Base-by-base conservation (phyloP, 2,888 invertebrate species). In the Agriopis aurantiaria region DNA sequence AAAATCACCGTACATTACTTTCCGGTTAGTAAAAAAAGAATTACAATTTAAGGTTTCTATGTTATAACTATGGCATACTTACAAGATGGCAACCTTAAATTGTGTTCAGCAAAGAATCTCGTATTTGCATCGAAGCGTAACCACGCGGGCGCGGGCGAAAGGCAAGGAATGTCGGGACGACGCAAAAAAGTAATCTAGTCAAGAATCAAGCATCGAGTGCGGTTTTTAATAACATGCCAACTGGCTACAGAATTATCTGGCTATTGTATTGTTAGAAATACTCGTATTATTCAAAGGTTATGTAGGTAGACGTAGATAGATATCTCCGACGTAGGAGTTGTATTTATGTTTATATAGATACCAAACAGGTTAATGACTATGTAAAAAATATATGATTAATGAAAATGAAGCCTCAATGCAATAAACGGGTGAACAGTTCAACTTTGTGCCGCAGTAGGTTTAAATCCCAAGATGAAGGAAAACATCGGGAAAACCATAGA, bases 121-220 rank as follows among this genome's bases (percentile, higher is more conserved):
- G 88, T 90, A 88, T 90, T 90, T 87, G 89, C 88, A 89, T 87
- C 87, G 85, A 83, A 89, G 86, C 89, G 88, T 87, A 82, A 79
- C 77, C 76, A 77, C 81, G 80, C 33, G 57, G 41, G 65, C 23
- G 53, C 65, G 41, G 49, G 58, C 43, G 33, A 70, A 72, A 72
- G 70, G 86, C 86, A 77, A 80, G 80, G 83, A 83, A 84, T 82
- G 82, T 80, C 83, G 79, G 77, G 75, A 79, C 80, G 84, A 85
- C 82, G 85, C 85, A 86, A 87, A 88, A 89, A 87, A 89, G 85
- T 88, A 88, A 87, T 89, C 88, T 90, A 90, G 33, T 33, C 33
- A 33, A 33, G 33, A 33, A 33, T 89, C 88, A 88, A 86, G 82
- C 83, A 88, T 87, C 84, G 83, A 84, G 82, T 82, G 80, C 82